A percentile compares a stretch with the other conserved stretches of the same genome.
Conservation (phyloP, 2,113 vertebrate genomes). For the Haliaeetus leucogaster region DNA sequence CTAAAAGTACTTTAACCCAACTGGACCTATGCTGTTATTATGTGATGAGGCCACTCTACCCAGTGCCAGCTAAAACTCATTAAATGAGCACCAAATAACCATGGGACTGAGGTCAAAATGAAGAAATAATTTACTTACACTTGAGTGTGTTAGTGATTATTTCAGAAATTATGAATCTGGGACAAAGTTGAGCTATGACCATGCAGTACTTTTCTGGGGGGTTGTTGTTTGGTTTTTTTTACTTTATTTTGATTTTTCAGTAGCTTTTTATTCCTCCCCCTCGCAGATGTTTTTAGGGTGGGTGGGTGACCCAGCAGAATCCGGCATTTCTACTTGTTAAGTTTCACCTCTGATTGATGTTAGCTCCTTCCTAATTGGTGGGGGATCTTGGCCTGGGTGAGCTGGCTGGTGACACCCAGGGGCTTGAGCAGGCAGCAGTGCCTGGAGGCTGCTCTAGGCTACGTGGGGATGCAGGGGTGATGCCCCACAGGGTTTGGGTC, state of each 20-base stretch:
- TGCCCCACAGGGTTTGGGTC: neutral
- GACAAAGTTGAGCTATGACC: neutral
- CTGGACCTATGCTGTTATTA: neutral
- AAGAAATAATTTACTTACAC: neutral
- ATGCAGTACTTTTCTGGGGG: neutral
- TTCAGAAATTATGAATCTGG: neutral
- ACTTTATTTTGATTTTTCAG: neutral
- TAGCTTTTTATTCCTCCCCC: neutral
- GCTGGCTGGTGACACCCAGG: neutral
- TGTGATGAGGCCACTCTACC: neutral
- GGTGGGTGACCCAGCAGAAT: neutral
- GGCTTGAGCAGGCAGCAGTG: neutral
- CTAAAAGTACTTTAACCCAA: neutral
- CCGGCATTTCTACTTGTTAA: neutral
- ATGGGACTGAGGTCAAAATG: neutral
- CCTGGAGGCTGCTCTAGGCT: neutral
- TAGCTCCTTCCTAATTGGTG: neutral
- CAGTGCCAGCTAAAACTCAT: neutral
- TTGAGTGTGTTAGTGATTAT: neutral
- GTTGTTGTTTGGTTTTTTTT: rapidly evolving
- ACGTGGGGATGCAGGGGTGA: neutral
- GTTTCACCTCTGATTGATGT: neutral
- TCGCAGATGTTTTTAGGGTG: neutral
- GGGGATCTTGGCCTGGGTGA: rapidly evolving
- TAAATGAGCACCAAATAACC: neutral